Evolutionary conservation across 92 coral and sea anemone species (phyloP).

Genomic region (Phymanthus crucifer): DNA sequence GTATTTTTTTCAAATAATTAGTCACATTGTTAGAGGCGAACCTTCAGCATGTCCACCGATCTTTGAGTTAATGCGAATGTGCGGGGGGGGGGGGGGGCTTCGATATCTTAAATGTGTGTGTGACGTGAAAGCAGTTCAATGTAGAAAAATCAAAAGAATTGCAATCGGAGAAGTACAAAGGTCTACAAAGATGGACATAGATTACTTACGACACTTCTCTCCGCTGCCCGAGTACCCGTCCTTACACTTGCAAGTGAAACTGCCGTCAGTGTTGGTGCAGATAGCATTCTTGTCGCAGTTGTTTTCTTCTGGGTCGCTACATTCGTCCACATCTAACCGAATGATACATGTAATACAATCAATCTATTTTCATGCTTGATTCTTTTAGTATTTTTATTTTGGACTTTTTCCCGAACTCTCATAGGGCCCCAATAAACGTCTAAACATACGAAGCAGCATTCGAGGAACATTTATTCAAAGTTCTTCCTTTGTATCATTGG

Average conservation of each 20-base stretch:
- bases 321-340: constrained; percentile 54
- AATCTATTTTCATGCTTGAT: not conserved
- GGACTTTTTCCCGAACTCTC: not conserved
- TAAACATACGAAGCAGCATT: too few species aligned
- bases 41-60: too few species aligned
- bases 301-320: constrained; percentile 31
- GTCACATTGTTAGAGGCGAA: too few species aligned
- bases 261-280: constrained; percentile 60
- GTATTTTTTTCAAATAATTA: too few species aligned
- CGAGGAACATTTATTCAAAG: too few species aligned
- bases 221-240: constrained; percentile 75
- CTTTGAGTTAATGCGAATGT: too few species aligned
- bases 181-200: not conserved
- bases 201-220: constrained; percentile 45
- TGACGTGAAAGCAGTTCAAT: too few species aligned
- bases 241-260: constrained; percentile 58
- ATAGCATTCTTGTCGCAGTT: constrained; percentile 56
- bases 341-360: not conserved
- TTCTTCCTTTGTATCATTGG: not conserved
- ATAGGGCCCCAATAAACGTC: not conserved
- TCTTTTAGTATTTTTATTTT: not conserved
- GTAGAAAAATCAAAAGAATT: too few species aligned
- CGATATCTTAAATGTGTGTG: too few species aligned
- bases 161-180: too few species aligned
- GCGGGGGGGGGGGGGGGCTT: too few species aligned